phyloP scores from a whole-genome alignment of 2,113 vertebrate species.

The Cettia cetti region DNA sequence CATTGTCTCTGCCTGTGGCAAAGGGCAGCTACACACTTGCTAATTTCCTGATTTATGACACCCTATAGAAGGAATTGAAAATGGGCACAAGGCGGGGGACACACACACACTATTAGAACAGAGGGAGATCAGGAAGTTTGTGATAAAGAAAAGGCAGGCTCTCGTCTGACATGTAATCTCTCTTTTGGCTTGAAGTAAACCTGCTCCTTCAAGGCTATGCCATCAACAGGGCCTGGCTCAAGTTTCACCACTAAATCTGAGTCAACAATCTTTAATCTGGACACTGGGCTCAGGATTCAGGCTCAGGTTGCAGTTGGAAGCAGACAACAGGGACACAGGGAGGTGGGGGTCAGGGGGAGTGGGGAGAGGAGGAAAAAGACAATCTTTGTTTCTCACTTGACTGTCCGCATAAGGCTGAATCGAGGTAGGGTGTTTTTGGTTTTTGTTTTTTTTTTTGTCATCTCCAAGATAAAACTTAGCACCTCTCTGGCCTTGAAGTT shows the following conservation, averaged over 20 bases:
- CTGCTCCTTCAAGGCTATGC: slow-evolving; percentile 82
- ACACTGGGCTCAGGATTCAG: slow-evolving; percentile 78
- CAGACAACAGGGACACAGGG: slow-evolving; percentile 69
- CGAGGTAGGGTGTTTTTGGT: no score
- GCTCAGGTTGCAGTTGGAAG: slow-evolving; percentile 80
- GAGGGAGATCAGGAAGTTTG: slow-evolving; percentile 76
- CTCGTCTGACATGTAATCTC: slow-evolving; percentile 80
- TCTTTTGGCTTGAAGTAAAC: slow-evolving; percentile 78
- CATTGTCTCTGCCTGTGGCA: slow-evolving; percentile 70
- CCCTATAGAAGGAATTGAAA: slow-evolving; percentile 55
- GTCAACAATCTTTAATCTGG: slow-evolving; percentile 90
- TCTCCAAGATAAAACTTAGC: slow-evolving; percentile 71
- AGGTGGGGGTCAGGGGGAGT: slow-evolving; percentile 35
- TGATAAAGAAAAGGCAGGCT: slow-evolving; percentile 79
- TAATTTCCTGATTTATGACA: slow-evolving; percentile 79
- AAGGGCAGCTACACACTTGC: slow-evolving; percentile 71
- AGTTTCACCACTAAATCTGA: slow-evolving; percentile 86
- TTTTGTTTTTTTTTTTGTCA: slow-evolving; percentile 52
- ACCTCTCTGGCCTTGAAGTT: slow-evolving; percentile 65
- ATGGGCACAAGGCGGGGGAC: not conserved
- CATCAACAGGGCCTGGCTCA: slow-evolving; percentile 80
- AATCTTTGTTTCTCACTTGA: slow-evolving; percentile 76
- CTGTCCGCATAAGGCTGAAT: slow-evolving; percentile 51
- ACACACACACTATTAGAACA: slow-evolving; percentile 45
- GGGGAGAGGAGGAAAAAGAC: slow-evolving; percentile 68